Percentiles rank a stretch among this genome's conserved stretches.
Evolutionary conservation across 2,113 vertebrate genomes (phyloP).

Genomic region (Oophaga pumilio): DNA sequence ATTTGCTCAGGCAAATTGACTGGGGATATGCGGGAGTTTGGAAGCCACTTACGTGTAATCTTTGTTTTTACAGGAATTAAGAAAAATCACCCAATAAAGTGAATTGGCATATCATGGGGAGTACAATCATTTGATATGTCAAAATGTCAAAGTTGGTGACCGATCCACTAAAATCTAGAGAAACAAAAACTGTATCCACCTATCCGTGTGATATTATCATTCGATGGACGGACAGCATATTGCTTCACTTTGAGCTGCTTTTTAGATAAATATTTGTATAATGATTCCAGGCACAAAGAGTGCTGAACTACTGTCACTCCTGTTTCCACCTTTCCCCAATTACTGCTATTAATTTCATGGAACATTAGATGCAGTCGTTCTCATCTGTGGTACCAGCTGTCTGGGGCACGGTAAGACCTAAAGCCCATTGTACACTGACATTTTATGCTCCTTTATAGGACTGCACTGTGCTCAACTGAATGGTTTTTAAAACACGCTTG

Average conservation of each 20-base stretch:
- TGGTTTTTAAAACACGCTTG: slow-evolving; percentile 43
- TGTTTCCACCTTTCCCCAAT: slow-evolving; percentile 49
- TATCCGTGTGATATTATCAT: neutral
- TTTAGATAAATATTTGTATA: slow-evolving; percentile 40
- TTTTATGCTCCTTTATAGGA: slow-evolving; percentile 45
- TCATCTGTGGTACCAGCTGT: slow-evolving; percentile 54
- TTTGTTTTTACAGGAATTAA: too few relatives aligned
- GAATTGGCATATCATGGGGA: too few relatives aligned
- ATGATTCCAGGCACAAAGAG: slow-evolving; percentile 22
- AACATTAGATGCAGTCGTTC: slow-evolving; percentile 55
- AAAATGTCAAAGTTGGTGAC: too few relatives aligned
- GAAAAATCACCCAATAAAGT: too few relatives aligned
- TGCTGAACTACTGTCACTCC: slow-evolving; percentile 49
- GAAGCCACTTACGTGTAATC: too few relatives aligned
- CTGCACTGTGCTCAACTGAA: slow-evolving; percentile 23
- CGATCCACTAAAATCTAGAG: neutral
- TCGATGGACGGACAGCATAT: neutral
- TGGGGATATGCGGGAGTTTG: too few relatives aligned
- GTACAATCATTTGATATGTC: too few relatives aligned
- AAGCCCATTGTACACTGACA: slow-evolving; percentile 49
- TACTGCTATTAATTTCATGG: slow-evolving; percentile 58
- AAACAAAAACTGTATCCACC: fast-evolving
- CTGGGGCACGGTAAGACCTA: slow-evolving; percentile 34
- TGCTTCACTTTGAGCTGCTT: neutral
- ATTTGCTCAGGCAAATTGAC: too few relatives aligned